phyloP scores from a whole-genome alignment of 2,113 vertebrate genomes.

The Phalacrocorax carbo region DNA sequence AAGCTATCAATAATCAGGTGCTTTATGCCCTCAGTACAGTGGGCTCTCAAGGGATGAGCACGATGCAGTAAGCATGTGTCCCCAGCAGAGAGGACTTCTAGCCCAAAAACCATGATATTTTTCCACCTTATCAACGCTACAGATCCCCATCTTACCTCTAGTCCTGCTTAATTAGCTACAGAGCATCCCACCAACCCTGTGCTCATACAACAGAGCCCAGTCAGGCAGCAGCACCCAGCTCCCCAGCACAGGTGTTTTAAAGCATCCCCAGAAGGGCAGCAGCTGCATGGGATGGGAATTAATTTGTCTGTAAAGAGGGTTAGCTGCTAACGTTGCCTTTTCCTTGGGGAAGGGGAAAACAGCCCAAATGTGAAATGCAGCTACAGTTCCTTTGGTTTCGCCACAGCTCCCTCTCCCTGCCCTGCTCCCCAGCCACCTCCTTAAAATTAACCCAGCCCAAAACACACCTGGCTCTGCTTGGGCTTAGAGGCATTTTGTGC shows the following conservation, averaged over 20 bases:
- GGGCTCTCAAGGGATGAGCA: background rate
- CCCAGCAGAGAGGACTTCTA: background rate
- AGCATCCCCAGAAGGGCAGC: background rate
- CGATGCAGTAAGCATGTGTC: fast-evolving
- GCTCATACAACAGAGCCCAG: background rate
- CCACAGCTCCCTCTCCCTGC: background rate
- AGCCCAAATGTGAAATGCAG: background rate
- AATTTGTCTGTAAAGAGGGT: background rate
- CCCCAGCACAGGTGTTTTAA: background rate
- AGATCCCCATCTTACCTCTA: background rate
- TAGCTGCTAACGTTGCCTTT: background rate
- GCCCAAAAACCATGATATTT: fast-evolving
- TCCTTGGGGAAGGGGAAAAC: background rate
- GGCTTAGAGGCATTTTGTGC: background rate
- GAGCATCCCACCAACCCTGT: fast-evolving
- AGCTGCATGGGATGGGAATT: background rate
- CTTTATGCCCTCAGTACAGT: background rate
- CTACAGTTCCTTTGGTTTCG: background rate
- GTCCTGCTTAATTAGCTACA: background rate
- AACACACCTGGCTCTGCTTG: background rate
- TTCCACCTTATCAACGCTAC: background rate
- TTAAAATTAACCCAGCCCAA: background rate
- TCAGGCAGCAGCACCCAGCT: background rate
- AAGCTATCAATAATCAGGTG: background rate
- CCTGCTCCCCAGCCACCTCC: background rate